A percentile compares a stretch with the other conserved stretches of the same genome.
phyloP scores from a whole-genome alignment of 2,797 vertebrate species.

The Karalla daura region DNA sequence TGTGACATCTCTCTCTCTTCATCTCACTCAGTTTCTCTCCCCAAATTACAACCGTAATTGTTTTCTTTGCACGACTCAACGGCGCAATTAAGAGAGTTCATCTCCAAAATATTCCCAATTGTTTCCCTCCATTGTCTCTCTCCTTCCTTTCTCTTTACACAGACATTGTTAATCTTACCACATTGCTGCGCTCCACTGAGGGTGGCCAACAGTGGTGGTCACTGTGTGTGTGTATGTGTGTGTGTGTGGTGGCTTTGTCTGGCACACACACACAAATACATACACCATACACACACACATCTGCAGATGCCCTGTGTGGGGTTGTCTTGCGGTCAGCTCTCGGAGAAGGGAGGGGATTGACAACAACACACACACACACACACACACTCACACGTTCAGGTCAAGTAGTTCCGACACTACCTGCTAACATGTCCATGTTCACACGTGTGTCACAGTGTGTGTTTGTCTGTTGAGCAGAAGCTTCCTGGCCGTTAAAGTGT shows the following conservation, averaged over 20 bases:
- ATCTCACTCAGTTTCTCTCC: conserved; percentile 42
- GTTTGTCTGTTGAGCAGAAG: background rate
- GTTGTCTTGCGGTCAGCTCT: conserved; percentile 66
- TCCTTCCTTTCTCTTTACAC: background rate
- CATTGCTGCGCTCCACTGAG: background rate
- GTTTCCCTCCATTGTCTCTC: conserved; percentile 31
- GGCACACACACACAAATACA: conserved; percentile 23
- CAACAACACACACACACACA: conserved; percentile 3
- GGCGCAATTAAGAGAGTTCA: conserved; percentile 9
- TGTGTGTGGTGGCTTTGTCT: conserved; percentile 20
- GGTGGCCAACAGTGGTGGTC: no score
- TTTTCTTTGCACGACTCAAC: conserved; percentile 15
- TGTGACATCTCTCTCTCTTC: background rate
- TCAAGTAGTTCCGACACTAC: conserved; percentile 11
- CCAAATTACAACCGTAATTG: conserved; percentile 61
- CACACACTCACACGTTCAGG: conserved; percentile 13
- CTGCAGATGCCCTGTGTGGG: conserved; percentile 40
- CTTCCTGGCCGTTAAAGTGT: background rate
- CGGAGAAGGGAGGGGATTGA: conserved; percentile 40
- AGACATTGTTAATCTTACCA: background rate
- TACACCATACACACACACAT: conserved; percentile 27
- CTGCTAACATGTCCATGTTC: background rate
- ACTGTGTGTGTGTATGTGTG: background rate
- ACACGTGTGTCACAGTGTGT: background rate
- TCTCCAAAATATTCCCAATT: conserved; percentile 42